phyloP scores from a whole-genome alignment of 2,797 vertebrate species.

The Typhlichthys eigenmanni region DNA sequence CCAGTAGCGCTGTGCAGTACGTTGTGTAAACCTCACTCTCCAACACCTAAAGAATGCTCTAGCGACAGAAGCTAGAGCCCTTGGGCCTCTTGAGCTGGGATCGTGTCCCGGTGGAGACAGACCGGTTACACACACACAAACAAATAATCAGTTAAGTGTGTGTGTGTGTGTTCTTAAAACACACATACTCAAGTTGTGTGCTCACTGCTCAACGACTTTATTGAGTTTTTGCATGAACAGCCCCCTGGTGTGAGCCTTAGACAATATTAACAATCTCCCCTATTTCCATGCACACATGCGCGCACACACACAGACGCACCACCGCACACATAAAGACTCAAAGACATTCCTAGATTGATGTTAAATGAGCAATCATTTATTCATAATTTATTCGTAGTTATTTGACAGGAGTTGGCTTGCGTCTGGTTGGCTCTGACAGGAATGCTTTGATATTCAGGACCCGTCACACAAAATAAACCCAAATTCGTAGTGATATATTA shows the following conservation, averaged over 20 bases:
- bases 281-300: conserved; percentile 4
- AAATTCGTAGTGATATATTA: conserved; percentile 5
- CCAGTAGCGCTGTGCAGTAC: too few species aligned
- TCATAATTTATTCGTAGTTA: conserved; percentile 18
- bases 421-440: conserved; percentile 21
- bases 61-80: too few species aligned
- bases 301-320: neutral
- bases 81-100: too few species aligned
- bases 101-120: too few species aligned
- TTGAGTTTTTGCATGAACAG: neutral
- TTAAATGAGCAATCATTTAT: conserved; percentile 13
- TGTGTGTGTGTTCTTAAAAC: too few species aligned
- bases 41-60: too few species aligned
- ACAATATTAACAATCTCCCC: neutral
- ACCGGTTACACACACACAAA: too few species aligned
- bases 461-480: conserved; percentile 14
- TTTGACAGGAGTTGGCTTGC: conserved; percentile 6
- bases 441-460: conserved; percentile 27
- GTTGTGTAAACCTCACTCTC: too few species aligned
- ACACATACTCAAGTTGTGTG: neutral
- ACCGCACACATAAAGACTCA: conserved; percentile 3
- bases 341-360: neutral
- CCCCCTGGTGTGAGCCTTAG: neutral
- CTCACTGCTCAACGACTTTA: neutral
- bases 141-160: too few species aligned